Percentiles rank a stretch among this genome's conserved stretches.
Evolutionary conservation across 2,797 vertebrate species (phyloP).

Genomic region (Limosa lapponica): DNA sequence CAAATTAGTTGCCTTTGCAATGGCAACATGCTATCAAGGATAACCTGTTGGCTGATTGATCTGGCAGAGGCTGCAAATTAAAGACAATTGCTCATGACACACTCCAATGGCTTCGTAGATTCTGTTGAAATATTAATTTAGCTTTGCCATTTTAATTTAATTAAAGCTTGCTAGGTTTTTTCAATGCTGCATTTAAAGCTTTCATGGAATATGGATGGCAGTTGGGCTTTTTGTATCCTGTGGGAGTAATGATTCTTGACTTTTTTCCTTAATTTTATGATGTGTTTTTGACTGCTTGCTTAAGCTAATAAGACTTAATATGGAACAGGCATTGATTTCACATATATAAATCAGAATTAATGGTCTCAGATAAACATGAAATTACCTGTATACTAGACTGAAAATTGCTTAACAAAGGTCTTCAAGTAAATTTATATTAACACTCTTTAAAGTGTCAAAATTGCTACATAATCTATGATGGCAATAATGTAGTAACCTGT

Average conservation of each 20-base stretch:
- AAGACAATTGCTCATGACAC: slow-evolving; percentile 62
- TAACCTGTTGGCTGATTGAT: slow-evolving; percentile 61
- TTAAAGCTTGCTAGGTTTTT: slow-evolving; percentile 26
- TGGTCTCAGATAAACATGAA: slow-evolving; percentile 25
- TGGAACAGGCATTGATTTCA: slow-evolving; percentile 51
- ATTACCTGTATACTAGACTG: neutral
- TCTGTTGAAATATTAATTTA: slow-evolving; percentile 63
- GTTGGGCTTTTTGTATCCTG: slow-evolving; percentile 25
- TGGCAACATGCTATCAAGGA: slow-evolving; percentile 21
- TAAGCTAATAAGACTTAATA: slow-evolving; percentile 3
- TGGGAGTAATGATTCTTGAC: slow-evolving; percentile 41
- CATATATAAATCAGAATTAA: slow-evolving; percentile 38
- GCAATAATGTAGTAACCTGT: neutral
- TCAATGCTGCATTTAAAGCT: slow-evolving; percentile 28
- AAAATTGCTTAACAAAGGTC: slow-evolving; percentile 9
- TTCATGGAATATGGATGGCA: slow-evolving; percentile 37
- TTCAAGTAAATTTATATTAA: neutral
- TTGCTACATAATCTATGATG: neutral
- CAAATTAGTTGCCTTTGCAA: slow-evolving; percentile 49
- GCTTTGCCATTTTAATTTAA: slow-evolving; percentile 68
- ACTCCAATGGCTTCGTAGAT: slow-evolving; percentile 32
- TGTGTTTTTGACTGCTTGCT: slow-evolving; percentile 45
- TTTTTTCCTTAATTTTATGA: slow-evolving; percentile 35
- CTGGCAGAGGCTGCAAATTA: slow-evolving; percentile 49
- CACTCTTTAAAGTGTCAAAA: neutral